These are phyloP conservation scores for Cygnus buccinator DNA, from an alignment of 2,113 vertebrate species.

Conservation along the genomic window DNA sequence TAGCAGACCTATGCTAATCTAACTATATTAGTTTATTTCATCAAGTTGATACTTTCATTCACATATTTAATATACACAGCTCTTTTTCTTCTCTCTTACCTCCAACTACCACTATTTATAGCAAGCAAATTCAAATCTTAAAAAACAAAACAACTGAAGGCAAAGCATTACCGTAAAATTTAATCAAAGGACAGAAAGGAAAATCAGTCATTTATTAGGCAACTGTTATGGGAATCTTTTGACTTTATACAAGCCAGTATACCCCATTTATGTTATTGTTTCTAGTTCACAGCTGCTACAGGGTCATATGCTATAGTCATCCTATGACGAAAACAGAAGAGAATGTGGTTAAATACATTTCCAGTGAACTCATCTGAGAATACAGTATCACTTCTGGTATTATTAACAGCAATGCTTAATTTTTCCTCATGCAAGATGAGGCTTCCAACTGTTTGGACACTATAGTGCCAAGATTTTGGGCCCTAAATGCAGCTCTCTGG, in stretches of 20 bases:
- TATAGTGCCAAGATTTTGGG: neutral
- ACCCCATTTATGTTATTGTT: neutral
- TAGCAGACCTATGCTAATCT: neutral
- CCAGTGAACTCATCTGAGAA: neutral
- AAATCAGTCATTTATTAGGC: neutral
- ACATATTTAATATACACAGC: neutral
- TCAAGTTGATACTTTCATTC: neutral
- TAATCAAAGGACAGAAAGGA: conserved; percentile 3
- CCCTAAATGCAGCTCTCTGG: neutral
- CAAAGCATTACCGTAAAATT: neutral
- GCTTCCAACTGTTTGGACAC: neutral
- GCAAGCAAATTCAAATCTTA: neutral
- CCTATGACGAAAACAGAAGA: neutral
- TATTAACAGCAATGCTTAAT: neutral
- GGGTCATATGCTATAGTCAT: neutral
- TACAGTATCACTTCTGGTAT: neutral
- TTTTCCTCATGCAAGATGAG: neutral
- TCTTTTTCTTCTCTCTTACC: neutral
- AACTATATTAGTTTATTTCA: neutral
- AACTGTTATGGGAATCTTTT: neutral
- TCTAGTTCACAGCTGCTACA: conserved; percentile 1
- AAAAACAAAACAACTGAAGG: neutral
- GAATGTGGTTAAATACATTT: conserved; percentile 7
- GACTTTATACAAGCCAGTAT: neutral
- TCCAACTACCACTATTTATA: neutral